Conservation (phyloP, 1,140 invertebrate genomes). For the Babylonia areolata region DNA sequence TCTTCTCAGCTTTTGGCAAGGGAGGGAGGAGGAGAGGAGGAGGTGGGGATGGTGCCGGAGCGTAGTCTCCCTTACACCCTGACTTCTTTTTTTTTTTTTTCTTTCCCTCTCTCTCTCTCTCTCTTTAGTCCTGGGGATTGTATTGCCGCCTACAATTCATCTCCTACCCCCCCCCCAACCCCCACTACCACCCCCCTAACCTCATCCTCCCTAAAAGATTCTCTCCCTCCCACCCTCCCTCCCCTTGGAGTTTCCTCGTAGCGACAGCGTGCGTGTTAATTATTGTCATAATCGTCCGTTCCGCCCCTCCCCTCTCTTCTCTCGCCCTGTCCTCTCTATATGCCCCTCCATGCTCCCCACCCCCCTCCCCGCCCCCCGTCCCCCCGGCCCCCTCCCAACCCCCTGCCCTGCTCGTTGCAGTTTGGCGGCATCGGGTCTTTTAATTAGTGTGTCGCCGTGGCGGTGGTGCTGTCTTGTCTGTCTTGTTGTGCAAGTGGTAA, state of each 20-base stretch:
- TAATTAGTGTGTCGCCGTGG: background rate
- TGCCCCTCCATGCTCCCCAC: background rate
- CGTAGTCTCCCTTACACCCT: background rate
- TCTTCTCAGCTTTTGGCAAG: background rate
- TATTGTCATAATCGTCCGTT: slow-evolving; percentile 29
- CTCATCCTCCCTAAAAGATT: too few species aligned
- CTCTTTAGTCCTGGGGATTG: background rate
- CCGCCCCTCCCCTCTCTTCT: background rate
- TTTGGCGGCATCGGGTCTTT: background rate
- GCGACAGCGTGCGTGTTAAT: slow-evolving; percentile 28
- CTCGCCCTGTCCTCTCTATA: background rate
- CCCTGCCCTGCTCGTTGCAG: background rate
- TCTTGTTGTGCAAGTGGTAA: too few species aligned
- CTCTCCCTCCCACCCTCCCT: background rate
- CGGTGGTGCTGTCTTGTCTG: too few species aligned
- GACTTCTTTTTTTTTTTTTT: background rate
- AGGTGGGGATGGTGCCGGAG: background rate
- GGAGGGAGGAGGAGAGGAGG: background rate
- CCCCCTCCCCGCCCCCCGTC: background rate
- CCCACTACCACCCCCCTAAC: too few species aligned
- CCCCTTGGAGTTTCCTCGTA: background rate
- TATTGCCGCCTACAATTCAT: background rate
- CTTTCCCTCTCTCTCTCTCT: background rate
- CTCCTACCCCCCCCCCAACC: background rate
- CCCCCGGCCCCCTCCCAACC: background rate